phyloP scores from a whole-genome alignment of 1,140 invertebrate genomes.

The Panagrolaimus sp. region DNA sequence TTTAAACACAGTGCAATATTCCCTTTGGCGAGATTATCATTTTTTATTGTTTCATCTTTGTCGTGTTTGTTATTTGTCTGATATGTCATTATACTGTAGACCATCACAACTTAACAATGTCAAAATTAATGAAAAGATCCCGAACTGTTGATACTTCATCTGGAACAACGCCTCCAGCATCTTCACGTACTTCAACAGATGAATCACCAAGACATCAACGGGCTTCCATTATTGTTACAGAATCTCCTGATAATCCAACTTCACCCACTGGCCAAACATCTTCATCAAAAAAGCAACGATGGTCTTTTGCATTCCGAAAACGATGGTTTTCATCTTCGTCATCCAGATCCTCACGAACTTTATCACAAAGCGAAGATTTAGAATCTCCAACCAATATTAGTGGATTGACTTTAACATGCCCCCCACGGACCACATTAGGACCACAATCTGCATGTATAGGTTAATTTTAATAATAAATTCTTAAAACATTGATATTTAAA shows the following conservation, averaged over 20 bases:
- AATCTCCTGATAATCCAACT: not conserved
- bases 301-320: conserved; percentile 5
- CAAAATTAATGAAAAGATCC: conserved; percentile 6
- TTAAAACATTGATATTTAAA: too few species aligned
- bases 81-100: too few species aligned
- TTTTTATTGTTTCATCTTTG: too few species aligned
- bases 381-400: conserved; percentile 5
- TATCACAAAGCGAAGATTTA: conserved; percentile 9
- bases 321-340: not conserved
- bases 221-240: not conserved
- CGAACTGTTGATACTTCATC: conserved; percentile 12
- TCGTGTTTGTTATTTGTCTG: too few species aligned
- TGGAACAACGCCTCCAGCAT: not conserved
- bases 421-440: not conserved
- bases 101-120: not conserved
- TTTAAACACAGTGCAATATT: too few species aligned
- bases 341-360: not conserved
- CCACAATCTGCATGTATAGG: not conserved
- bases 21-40: too few species aligned
- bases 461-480: too few species aligned
- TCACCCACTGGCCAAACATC: not conserved
- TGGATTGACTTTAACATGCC: not conserved
- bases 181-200: not conserved
- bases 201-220: not conserved
- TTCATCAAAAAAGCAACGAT: conserved; percentile 5